Evolutionary conservation across 2,888 invertebrate genomes (phyloP), one percentile per base, ranked within the genome.

Genomic region (Pimpla rufipes): DNA sequence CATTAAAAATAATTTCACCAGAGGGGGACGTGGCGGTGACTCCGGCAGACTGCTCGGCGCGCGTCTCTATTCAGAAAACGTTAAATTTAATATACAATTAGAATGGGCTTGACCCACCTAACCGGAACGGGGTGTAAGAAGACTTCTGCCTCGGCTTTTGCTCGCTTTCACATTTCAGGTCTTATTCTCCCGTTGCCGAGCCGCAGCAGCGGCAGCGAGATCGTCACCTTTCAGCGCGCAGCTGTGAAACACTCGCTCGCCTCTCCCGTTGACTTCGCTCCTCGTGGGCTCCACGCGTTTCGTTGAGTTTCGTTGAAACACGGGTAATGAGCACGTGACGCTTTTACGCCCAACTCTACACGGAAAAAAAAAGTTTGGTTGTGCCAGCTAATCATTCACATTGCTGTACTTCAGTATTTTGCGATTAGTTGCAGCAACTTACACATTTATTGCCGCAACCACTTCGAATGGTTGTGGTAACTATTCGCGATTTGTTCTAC

Each of bases 1-100:
- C 85, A 85, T 85, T 85, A 85, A 85, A 85, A 85, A 79, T 83
- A 85, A 85, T 85, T 85, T 80, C 47, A 18, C 37, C 35, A 4
- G 45, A 37, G 59, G n/a, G 35, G 42, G 23, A 37, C 59, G 35
- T 47, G 35, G 16, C 40, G 18, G 13, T 18, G 71, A 40, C 52
- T 55, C 59, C n/a, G 68, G 68, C 10, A 16, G 66, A 35, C 66
- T 55, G 59, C 40, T n/a, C 29, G 37, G 66, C 11, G 16, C 57
- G 57, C 66, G 59, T 80, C 78, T 52, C n/a, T 50, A 50, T 75
- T 55, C 18, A 74, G 50, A 67, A 83, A 83, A 78, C 77, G 73
- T 76, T 83, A 42, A 76, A 73, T 83, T 83, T 79, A 76, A 85
- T 78, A 76, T 76, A 75, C 75, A 85, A 85, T 85, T 80, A 80